Conservation (phyloP, 2,888 invertebrate genomes). For the Thecocarcelia acutangulata region DNA sequence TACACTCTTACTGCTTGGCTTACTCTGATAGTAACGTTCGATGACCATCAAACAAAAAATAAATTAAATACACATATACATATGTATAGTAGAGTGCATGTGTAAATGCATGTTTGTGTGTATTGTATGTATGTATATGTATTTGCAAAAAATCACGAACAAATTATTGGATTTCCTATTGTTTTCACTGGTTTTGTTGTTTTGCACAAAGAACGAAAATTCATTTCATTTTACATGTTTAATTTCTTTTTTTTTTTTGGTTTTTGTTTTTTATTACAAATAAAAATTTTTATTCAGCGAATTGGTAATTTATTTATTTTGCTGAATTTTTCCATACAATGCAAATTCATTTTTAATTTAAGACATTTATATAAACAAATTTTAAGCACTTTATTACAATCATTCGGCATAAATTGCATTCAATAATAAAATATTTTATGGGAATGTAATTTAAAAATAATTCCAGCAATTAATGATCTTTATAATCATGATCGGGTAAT, state of each 20-base stretch:
- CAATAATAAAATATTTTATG: background rate
- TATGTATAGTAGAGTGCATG: too few species aligned
- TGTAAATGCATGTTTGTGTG: too few species aligned
- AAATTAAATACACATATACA: too few species aligned
- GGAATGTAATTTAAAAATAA: conserved; percentile 41
- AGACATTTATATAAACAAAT: conserved; percentile 8
- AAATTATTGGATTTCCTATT: conserved; percentile 24
- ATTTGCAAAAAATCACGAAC: background rate
- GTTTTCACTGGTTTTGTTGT: conserved; percentile 8
- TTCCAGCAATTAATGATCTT: conserved; percentile 31
- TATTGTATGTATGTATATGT: too few species aligned
- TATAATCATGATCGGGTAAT: conserved; percentile 18
- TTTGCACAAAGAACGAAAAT: conserved; percentile 11
- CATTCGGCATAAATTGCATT: background rate
- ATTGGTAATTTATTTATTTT: conserved; percentile 34
- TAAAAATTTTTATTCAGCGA: conserved; percentile 21
- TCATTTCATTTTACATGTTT: background rate
- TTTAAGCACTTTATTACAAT: conserved; percentile 19
- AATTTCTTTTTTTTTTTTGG: conserved; percentile 39
- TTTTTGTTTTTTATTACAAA: conserved; percentile 6
- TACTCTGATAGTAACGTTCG: too few species aligned
- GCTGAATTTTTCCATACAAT: conserved; percentile 5
- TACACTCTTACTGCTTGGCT: too few species aligned
- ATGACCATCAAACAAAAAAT: too few species aligned
- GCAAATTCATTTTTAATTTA: conserved; percentile 23